Evolutionary conservation across 2,888 invertebrate species (phyloP).

Genomic region (Watsonalla binaria): DNA sequence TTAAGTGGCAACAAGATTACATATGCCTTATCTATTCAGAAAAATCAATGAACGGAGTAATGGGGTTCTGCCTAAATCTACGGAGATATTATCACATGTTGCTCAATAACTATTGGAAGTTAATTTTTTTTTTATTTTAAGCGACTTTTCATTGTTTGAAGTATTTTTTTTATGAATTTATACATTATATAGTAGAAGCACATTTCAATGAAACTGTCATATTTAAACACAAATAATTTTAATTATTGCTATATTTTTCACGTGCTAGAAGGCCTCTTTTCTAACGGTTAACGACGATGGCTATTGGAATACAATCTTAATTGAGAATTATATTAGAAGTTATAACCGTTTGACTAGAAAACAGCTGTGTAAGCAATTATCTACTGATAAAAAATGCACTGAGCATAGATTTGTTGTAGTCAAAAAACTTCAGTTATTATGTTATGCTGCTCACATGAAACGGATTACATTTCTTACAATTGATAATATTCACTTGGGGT

Average conservation of each 20-base stretch:
- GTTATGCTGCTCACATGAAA: neutral
- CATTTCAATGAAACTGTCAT: constrained; percentile 1
- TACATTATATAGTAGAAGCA: neutral
- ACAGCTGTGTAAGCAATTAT: neutral
- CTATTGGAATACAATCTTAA: constrained; percentile 31
- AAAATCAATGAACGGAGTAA: neutral
- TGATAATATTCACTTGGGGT: no score
- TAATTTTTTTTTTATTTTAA: neutral
- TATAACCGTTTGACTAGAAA: constrained; percentile 1
- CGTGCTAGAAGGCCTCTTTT: constrained; percentile 40
- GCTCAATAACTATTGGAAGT: neutral
- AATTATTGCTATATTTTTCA: constrained; percentile 30
- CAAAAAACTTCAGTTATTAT: neutral
- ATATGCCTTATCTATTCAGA: neutral
- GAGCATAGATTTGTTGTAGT: neutral
- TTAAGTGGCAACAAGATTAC: neutral
- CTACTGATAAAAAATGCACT: neutral
- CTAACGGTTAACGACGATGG: constrained; percentile 37
- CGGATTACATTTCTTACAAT: neutral
- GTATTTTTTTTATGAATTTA: neutral
- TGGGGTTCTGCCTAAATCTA: neutral
- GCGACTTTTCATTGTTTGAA: neutral
- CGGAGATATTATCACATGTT: neutral
- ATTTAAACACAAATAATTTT: constrained; percentile 2
- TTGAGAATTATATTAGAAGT: neutral